Percentiles rank a stretch among this genome's conserved stretches.
Evolutionary conservation across 2,888 invertebrate genomes (phyloP).

Genomic region (Listrodromus nycthemerus): DNA sequence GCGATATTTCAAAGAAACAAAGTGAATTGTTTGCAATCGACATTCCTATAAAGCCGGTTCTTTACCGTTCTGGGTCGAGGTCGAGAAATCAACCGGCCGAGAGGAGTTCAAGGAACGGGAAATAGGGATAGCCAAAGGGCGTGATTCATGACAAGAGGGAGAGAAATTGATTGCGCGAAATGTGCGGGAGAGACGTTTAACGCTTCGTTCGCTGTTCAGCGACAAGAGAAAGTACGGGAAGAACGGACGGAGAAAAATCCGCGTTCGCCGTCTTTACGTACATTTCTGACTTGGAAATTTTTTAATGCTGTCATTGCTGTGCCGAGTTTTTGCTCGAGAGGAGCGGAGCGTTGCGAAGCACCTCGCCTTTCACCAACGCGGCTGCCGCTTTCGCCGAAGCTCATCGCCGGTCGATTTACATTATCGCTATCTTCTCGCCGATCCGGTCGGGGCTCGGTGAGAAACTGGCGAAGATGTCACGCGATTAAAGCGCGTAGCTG

Average conservation of each 20-base stretch:
- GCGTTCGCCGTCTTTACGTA: slow-evolving; percentile 44
- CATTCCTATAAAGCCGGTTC: not conserved
- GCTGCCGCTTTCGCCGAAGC: slow-evolving; percentile 40
- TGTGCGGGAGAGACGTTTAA: slow-evolving; percentile 54
- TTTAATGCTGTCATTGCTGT: slow-evolving; percentile 73
- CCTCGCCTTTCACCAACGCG: slow-evolving; percentile 19
- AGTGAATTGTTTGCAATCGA: slow-evolving; percentile 42
- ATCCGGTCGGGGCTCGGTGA: not conserved
- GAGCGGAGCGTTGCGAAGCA: slow-evolving; percentile 5
- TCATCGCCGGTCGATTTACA: slow-evolving; percentile 31
- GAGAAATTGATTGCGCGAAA: slow-evolving; percentile 64
- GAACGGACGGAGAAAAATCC: slow-evolving; percentile 36
- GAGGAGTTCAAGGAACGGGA: slow-evolving; percentile 56
- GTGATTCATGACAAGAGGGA: slow-evolving; percentile 58
- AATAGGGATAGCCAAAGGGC: slow-evolving; percentile 50
- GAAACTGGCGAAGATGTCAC: slow-evolving; percentile 14
- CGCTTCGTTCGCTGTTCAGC: slow-evolving; percentile 59
- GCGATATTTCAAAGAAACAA: not conserved
- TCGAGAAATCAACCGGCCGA: slow-evolving; percentile 58
- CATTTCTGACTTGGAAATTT: slow-evolving; percentile 74
- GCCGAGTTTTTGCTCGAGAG: slow-evolving; percentile 63
- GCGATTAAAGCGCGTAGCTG: slow-evolving; percentile 35
- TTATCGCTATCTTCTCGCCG: slow-evolving; percentile 30
- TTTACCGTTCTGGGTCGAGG: slow-evolving; percentile 1
- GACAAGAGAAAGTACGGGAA: slow-evolving; percentile 22